phyloP scores from a whole-genome alignment of 2,888 invertebrate species.

The Torymus auratus region DNA sequence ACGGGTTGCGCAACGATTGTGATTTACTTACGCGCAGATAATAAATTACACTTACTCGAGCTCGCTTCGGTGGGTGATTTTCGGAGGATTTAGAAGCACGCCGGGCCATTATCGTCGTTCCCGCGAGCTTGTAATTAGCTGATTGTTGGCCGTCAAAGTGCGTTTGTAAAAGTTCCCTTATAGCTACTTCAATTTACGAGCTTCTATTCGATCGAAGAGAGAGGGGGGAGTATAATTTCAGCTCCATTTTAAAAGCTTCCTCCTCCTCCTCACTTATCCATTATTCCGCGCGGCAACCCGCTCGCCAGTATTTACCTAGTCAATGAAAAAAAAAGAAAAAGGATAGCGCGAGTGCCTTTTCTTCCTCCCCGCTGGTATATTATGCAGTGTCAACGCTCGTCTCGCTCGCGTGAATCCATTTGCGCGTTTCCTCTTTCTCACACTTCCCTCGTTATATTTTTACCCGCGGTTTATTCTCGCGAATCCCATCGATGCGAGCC shows the following conservation, averaged over 20 bases:
- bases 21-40: too few species aligned
- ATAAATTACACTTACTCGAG: too few species aligned
- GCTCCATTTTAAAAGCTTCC: conserved; percentile 31
- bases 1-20: too few species aligned
- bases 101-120: too few species aligned
- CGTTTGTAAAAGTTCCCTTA: too few species aligned
- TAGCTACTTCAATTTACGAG: not conserved
- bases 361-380: not conserved
- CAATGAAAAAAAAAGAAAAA: conserved; percentile 21
- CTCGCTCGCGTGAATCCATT: conserved; percentile 51
- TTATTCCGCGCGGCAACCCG: not conserved
- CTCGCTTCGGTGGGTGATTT: too few species aligned
- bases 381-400: conserved; percentile 51
- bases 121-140: too few species aligned
- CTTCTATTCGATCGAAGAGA: not conserved
- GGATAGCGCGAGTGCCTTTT: conserved; percentile 18
- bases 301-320: conserved; percentile 30
- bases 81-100: too few species aligned
- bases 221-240: conserved; percentile 39
- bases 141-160: too few species aligned
- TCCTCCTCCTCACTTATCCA: conserved; percentile 6
- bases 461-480: conserved; percentile 6
- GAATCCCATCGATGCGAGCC: conserved; percentile 11
- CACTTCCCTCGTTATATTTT: conserved; percentile 35
- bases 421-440: conserved; percentile 20